Conservation (phyloP, 1,140 invertebrate genomes). For the Heliconius melpomene region DNA sequence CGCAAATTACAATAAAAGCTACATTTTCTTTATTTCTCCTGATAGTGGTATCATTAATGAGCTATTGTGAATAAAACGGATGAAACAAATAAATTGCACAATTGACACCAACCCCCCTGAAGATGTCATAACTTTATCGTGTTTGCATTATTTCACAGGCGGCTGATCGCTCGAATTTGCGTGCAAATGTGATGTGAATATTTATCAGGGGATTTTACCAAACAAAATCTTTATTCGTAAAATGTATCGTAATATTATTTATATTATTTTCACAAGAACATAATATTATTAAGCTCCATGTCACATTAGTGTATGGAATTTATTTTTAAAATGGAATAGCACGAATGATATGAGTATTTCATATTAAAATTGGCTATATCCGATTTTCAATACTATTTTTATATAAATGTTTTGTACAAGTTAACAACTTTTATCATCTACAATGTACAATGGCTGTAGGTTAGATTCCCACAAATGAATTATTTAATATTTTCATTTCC, state of each 20-base stretch:
- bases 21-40: neutral
- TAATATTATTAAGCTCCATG: conserved; percentile 7
- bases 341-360: too few relatives aligned
- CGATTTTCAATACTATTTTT: too few relatives aligned
- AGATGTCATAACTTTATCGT: conserved; percentile 75
- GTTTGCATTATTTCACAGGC: conserved; percentile 74
- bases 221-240: conserved; percentile 26
- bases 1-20: neutral
- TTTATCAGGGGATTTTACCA: conserved; percentile 26
- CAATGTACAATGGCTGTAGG: too few relatives aligned
- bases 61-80: conserved; percentile 34
- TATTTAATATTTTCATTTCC: too few relatives aligned
- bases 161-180: conserved; percentile 57
- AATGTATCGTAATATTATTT: neutral
- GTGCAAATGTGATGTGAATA: conserved; percentile 43
- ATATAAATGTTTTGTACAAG: too few relatives aligned
- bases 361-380: neutral
- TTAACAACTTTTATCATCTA: too few relatives aligned
- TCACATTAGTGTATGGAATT: neutral
- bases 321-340: too few relatives aligned
- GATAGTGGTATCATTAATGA: conserved; percentile 17
- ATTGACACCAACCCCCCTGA: conserved; percentile 49
- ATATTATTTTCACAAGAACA: conserved; percentile 10
- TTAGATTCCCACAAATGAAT: too few relatives aligned
- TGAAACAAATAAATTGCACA: conserved; percentile 42